Evolutionary conservation across 1,140 invertebrate genomes (phyloP), one percentile per base, ranked within the genome.

Genomic region (Diabrotica undecimpunctata): DNA sequence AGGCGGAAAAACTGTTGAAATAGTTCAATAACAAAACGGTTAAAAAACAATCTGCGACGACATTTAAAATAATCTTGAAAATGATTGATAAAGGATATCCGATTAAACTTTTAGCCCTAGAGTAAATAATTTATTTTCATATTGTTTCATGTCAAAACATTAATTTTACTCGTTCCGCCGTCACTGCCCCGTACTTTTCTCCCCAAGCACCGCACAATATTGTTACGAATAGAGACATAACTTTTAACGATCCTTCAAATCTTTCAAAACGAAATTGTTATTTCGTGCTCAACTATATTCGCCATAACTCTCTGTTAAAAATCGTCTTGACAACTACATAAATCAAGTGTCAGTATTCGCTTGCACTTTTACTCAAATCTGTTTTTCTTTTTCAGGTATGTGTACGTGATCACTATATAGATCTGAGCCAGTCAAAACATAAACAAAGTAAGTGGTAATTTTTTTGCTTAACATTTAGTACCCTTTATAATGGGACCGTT

Each of bases 281-380:
- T 57, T 57, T 38, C 55, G 55, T 57, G 55, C 55, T 57, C 55
- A 25, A 57, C n/a, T 37, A 57, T 38, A 46, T 46, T 46, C 41
- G 41, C 41, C n/a, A 25, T 25, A 25, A 25, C 25, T 46, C 41
- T 46, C 8, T 8, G n/a, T 10, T 10, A 46, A 46, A 46, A 46
- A 46, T 10, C 8, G 8, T 46, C 41, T 46, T n/a, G 41, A 46
- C 41, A 46, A 46, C 8, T n/a, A 10, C 41, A 46, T 46, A 46
- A 46, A 46, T 46, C 41, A 46, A 46, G n/a, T 10, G n/a, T 46
- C 8, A 46, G n/a, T n/a, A 46, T n/a, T 10, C 41, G 41, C 41
- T 37, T 57, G 36, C 10, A 57, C 10, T 37, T 37, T 57, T 57
- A 55, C 55, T 57, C 35, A 46, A 37, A 35, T 37, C 25, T 57